Evolutionary conservation across 1,140 invertebrate species (phyloP), one percentile per base, ranked within the genome.

Genomic region (Tyrophagus putrescentiae): DNA sequence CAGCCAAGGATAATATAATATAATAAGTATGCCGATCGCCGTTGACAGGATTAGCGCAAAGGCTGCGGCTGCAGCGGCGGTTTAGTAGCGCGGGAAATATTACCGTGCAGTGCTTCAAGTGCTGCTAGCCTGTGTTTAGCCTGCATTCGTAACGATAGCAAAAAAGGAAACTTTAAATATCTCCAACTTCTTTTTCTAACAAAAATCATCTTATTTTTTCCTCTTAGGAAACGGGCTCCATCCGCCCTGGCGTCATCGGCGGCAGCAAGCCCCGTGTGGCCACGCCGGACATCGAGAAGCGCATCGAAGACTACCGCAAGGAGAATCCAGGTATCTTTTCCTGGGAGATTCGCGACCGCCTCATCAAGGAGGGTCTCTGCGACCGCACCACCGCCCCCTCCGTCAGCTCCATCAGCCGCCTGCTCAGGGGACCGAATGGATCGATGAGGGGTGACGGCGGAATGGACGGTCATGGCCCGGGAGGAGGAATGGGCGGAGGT

Each of bases 301-400:
- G 84, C 68, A 95, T 95, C 66, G 87, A 93, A 72, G 84, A 91
- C 66, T 81, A 93, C 69, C 92, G 92, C 73, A 80, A 84, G 69
- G 82, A 87, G 68, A 89, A 93, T 75, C 91, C 92, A 28, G 86
- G 85, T 57, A 91, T 96, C 67, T 95, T 93, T 72, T 88, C 85
- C 62, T 95, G 90, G 90, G 92, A 96, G 73, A 95, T 96, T 68
- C 79, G 91, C 63, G 90, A 94, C 69, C 85, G 87, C 69, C 65
- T 72, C 66, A 70, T 68, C 64, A 71, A 71, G 67, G 85, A 92
- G 72, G 85, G 87, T 36, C 79, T 90, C 57, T 81, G 84, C 33
- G 87, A 92, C 81, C 82, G 68, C 62, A 82, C 79, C 62, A 84
- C 77, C 44, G 84, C 84, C 1, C 86, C 85, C 1, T 89, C 85